Evolutionary conservation across 2,888 invertebrate species (phyloP).

Genomic region (Strigamia maritima): DNA sequence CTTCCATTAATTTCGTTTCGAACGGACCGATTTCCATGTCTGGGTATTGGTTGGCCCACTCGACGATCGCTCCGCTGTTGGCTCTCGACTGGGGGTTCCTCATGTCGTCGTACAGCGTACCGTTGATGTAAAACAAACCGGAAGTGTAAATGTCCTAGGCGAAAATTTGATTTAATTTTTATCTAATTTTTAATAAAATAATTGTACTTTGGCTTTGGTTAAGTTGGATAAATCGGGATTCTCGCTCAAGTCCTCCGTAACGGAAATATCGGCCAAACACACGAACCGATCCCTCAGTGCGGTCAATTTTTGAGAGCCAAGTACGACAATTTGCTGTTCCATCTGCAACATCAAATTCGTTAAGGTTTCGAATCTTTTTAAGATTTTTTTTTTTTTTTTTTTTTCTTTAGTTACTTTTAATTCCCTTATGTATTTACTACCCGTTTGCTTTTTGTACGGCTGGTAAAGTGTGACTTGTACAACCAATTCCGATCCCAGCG

Average conservation of each 20-base stretch:
- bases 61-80: slow-evolving; percentile 62
- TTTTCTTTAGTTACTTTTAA: background rate
- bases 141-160: slow-evolving; percentile 65
- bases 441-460: background rate
- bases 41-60: slow-evolving; percentile 59
- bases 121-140: slow-evolving; percentile 73
- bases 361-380: background rate
- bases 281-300: slow-evolving; percentile 69
- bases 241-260: slow-evolving; percentile 53
- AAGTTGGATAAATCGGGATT: slow-evolving; percentile 47
- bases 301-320: slow-evolving; percentile 67
- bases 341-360: no score
- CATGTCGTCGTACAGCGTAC: slow-evolving; percentile 73
- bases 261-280: slow-evolving; percentile 65
- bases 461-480: background rate
- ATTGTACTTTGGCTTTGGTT: slow-evolving; percentile 48
- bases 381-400: background rate
- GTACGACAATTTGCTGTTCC: slow-evolving; percentile 54
- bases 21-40: slow-evolving; percentile 56
- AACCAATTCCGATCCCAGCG: background rate
- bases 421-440: background rate
- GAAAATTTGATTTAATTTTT: slow-evolving; percentile 2
- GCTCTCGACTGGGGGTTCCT: slow-evolving; percentile 61
- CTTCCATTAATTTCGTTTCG: slow-evolving; percentile 59
- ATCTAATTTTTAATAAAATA: background rate